These are phyloP conservation scores for Glyphotaelius pellucidus DNA, from an alignment of 2,888 invertebrate species.

Conservation along the genomic window DNA sequence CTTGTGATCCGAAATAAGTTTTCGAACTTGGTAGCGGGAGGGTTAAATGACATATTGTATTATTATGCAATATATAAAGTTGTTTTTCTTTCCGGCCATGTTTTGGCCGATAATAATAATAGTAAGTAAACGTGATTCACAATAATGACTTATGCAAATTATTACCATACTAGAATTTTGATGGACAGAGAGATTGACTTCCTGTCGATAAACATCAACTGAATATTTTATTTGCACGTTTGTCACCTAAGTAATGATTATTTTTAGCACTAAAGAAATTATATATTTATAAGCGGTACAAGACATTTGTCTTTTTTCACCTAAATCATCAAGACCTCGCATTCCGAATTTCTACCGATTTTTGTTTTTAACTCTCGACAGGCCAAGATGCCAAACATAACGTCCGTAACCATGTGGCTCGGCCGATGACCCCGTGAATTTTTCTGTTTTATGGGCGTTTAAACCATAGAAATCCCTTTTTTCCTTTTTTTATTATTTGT, in stretches of 20 bases:
- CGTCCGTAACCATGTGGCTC: too few relatives aligned
- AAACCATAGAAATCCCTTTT: too few relatives aligned
- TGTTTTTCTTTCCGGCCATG: not conserved
- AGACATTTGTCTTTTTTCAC: too few relatives aligned
- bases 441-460: too few relatives aligned
- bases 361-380: too few relatives aligned
- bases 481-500: too few relatives aligned
- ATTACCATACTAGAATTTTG: not conserved
- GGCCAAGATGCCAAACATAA: too few relatives aligned
- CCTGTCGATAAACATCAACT: conserved; percentile 2
- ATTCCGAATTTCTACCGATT: too few relatives aligned
- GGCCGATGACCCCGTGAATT: too few relatives aligned
- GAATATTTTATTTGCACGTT: not conserved
- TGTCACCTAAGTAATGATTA: not conserved
- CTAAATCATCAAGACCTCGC: too few relatives aligned
- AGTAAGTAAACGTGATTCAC: not conserved
- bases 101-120: not conserved
- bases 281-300: not conserved
- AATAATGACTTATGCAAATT: not conserved
- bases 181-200: not conserved
- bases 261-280: not conserved
- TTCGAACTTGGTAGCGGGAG: not conserved
- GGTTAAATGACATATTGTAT: not conserved
- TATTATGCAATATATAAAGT: not conserved
- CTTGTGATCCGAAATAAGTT: not conserved